A percentile compares a stretch with the other conserved stretches of the same genome.
Conservation (phyloP, 2,888 invertebrate species). For the Furcula furcula region DNA sequence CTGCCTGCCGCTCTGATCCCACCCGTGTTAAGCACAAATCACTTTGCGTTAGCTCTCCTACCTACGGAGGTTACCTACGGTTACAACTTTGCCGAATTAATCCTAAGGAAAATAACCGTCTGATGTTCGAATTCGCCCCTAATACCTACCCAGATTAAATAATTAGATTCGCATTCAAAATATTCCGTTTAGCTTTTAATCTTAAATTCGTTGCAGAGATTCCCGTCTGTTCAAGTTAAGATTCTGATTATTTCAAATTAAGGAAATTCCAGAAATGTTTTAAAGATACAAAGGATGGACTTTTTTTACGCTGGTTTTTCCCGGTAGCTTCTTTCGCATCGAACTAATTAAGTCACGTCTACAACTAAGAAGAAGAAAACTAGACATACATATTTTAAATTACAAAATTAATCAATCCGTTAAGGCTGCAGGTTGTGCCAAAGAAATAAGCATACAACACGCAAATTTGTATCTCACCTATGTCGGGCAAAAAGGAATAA, state of each 20-base stretch:
- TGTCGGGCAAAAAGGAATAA: too few species aligned
- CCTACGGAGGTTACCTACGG: constrained; percentile 21
- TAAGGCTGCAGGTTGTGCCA: too few species aligned
- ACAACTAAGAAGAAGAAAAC: too few species aligned
- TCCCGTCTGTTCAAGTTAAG: constrained; percentile 1
- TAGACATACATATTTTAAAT: too few species aligned
- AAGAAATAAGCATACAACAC: too few species aligned
- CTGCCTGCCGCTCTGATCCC: constrained; percentile 27
- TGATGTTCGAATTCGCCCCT: constrained; percentile 3
- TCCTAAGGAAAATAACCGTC: constrained; percentile 18
- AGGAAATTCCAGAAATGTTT: constrained; percentile 7
- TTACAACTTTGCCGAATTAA: constrained; percentile 26
- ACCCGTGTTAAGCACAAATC: constrained; percentile 38
- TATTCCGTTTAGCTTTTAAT: constrained; percentile 8
- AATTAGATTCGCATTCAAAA: constrained; percentile 3
- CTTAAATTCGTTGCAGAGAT: constrained; percentile 6
- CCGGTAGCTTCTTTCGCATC: too few species aligned
- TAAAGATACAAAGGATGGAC: too few species aligned
- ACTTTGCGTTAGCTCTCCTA: constrained; percentile 29
- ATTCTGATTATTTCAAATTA: constrained; percentile 3
- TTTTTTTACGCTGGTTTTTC: too few species aligned
- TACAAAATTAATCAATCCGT: too few species aligned
- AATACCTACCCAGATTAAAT: constrained; percentile 11
- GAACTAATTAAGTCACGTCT: too few species aligned
- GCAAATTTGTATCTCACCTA: too few species aligned